These are phyloP conservation scores for Cylas formicarius DNA, from an alignment of 1,140 invertebrate genomes.

Conservation along the genomic window DNA sequence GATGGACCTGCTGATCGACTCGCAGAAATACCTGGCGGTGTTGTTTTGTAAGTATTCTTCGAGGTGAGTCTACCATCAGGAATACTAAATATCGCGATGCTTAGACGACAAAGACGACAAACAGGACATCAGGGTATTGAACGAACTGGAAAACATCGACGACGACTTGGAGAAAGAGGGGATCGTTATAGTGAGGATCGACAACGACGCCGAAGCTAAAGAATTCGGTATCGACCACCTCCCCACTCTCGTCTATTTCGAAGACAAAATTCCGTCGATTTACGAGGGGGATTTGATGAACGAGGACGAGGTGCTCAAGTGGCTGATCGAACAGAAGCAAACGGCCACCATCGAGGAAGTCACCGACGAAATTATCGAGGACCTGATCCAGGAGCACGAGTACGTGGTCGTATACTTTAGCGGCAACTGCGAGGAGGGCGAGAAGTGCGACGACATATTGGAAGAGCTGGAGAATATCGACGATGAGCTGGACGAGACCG, in stretches of 20 bases:
- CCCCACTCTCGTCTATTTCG: conserved; percentile 83
- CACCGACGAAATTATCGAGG: conserved; percentile 82
- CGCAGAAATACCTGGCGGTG: conserved; percentile 70
- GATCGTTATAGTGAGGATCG: conserved; percentile 83
- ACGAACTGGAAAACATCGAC: conserved; percentile 88
- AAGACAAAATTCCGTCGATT: conserved; percentile 83
- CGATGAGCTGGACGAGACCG: conserved; percentile 86
- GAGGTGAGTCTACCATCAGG: background rate
- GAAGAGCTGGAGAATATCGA: conserved; percentile 88
- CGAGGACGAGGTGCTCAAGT: conserved; percentile 81
- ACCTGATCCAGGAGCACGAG: conserved; percentile 84
- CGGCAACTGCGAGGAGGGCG: conserved; percentile 79
- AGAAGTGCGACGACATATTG: conserved; percentile 76
- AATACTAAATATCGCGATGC: conserved; percentile 13
- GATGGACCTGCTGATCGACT: conserved; percentile 85
- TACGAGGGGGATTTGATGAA: conserved; percentile 89
- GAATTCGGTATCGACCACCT: conserved; percentile 86
- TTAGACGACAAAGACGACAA: conserved; percentile 85
- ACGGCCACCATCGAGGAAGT: conserved; percentile 91
- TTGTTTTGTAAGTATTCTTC: conserved; percentile 68
- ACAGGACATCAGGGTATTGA: conserved; percentile 78
- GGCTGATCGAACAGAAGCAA: conserved; percentile 85
- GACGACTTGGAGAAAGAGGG: conserved; percentile 85
- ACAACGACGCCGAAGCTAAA: conserved; percentile 80
- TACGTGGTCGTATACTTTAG: conserved; percentile 93